phyloP scores from a whole-genome alignment of 2,888 invertebrate genomes.

The Apeira syringaria region DNA sequence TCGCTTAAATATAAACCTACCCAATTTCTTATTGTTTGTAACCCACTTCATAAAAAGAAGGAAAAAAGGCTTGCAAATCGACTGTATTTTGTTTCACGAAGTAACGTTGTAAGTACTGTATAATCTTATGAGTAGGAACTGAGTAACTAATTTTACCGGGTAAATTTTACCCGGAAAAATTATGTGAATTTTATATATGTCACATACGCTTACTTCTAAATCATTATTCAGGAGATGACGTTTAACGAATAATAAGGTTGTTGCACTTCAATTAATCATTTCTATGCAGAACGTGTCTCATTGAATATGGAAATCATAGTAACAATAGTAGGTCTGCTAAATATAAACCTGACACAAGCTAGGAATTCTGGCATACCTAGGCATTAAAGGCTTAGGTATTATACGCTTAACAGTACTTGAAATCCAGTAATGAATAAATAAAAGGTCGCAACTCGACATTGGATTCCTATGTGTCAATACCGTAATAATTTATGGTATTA shows the following conservation, averaged over 20 bases:
- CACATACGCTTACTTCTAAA: not conserved
- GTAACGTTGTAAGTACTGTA: no score
- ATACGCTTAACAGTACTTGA: not conserved
- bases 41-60: no score
- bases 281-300: constrained; percentile 10
- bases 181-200: no score
- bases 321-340: constrained; percentile 10
- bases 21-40: no score
- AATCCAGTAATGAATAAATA: constrained; percentile 1
- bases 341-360: constrained; percentile 15
- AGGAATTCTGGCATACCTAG: constrained; percentile 11
- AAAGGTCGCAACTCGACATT: not conserved
- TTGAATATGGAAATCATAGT: constrained; percentile 15
- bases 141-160: no score
- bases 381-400: not conserved
- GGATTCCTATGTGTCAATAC: not conserved
- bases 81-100: no score
- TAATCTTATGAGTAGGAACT: no score
- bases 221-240: not conserved
- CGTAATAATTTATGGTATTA: not conserved
- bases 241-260: constrained; percentile 18
- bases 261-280: constrained; percentile 21
- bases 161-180: no score
- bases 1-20: no score
- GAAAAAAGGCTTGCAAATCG: no score